Base-by-base conservation (phyloP, 2,888 invertebrate species). In the Epistrophe grossulariae region DNA sequence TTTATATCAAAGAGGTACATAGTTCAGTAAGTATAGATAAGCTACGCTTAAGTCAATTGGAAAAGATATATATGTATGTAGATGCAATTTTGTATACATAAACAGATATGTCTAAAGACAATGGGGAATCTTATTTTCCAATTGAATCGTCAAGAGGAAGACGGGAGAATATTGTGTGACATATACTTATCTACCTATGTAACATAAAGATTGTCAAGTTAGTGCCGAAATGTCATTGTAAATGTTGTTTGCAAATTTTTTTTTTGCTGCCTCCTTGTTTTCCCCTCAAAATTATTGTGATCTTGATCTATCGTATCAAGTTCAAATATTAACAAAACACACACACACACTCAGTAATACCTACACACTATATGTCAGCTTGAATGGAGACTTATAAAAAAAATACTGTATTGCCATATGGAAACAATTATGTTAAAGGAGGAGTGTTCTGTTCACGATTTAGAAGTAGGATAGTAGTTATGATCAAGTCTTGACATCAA, bases 71-170 rank as follows among this genome's bases (percentile, higher is more conserved):
- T 2, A 40, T 57, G 40, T 13, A n/a, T n/a, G n/a, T n/a, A 57
- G 4, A 52, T 43, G 52, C 19, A 38, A 38, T 38, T 24, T 40
- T 10, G 28, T 19, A 59, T 48, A 50, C 50, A 71, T 8, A 40
- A 7, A 40, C 3, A 60, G 6, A 24, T 19, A 19, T 40, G 70
- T 43, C 40, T 57, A 78, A 82, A 82, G 82, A 78, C 85, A 79
- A 83, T 72, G 83, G 83, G 83, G 76, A 87, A 83, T 83, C 87
- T 83, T 74, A 87, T 87, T 87, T 87, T 87, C 50, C 83, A 87
- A 87, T 87, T 87, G 82, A 87, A 43, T 62, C 48, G 78, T 62
- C 81, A 45, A 68, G 77, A 79, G 43, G 31, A 78, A 78, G 48
- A 87, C 79, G 79, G 79, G 79, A 83, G 73, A 68, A 76, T 60